Conservation (phyloP, 2,113 vertebrate genomes). For the Tachysurus vachellii region DNA sequence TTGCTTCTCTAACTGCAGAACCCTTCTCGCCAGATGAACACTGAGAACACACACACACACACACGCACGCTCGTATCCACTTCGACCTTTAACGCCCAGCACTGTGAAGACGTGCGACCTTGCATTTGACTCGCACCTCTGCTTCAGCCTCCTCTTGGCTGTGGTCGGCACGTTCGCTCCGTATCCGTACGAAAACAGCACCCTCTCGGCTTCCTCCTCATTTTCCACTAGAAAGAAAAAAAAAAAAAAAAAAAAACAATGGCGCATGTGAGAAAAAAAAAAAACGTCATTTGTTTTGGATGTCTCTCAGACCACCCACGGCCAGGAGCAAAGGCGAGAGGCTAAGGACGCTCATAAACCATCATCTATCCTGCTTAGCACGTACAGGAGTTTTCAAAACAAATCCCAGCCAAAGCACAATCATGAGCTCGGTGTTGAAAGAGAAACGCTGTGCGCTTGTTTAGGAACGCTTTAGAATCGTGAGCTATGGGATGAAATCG, state of each 20-base stretch:
- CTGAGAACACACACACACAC: constrained; percentile 68
- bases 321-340: constrained; percentile 9
- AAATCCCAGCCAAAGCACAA: not conserved
- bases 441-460: not conserved
- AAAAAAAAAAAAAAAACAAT: constrained; percentile 39
- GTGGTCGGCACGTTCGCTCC: constrained; percentile 96
- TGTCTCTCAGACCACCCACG: constrained; percentile 35
- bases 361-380: constrained; percentile 22
- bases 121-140: constrained; percentile 78
- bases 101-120: not conserved
- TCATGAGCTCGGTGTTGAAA: not conserved
- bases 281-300: too few species aligned
- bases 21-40: constrained; percentile 93
- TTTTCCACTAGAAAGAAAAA: constrained; percentile 81
- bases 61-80: not conserved
- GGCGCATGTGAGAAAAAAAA: not conserved
- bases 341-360: constrained; percentile 8
- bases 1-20: constrained; percentile 92
- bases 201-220: constrained; percentile 91
- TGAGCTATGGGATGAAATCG: not conserved
- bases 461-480: not conserved
- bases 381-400: constrained; percentile 11
- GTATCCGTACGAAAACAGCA: constrained; percentile 96
- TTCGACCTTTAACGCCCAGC: not conserved
- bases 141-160: constrained; percentile 89